Base-by-base conservation (phyloP, 2,113 vertebrate genomes). In the Ciconia maguari region DNA sequence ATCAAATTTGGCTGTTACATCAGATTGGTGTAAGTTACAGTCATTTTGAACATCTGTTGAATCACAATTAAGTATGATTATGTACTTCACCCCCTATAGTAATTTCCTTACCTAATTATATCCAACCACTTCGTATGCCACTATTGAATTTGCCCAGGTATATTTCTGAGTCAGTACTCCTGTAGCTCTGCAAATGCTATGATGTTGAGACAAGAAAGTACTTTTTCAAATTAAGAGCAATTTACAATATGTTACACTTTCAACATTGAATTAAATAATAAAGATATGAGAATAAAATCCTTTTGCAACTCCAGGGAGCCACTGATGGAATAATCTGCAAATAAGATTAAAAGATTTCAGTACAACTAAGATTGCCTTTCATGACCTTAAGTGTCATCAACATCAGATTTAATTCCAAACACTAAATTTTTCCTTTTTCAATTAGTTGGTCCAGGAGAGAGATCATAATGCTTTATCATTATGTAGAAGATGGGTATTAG, bases 311-410 rank as follows among this genome's bases (percentile, higher is more conserved):
- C 94, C 94, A 76, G 95, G 96, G 90, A 98, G 89, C 90, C 72
- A 44, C 90, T 95, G 96, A 96, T 97, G 88, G 96, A 97, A 91
- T 97, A 97, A 98, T 97, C 97, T 98, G 94, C 88, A 97, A 97
- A 97, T 96, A 97, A 97, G 97, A 98, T 97, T 97, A 97, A 97
- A 97, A 98, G 97, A 98, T 98, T 98, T 97, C 81, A 72, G 94
- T 88, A 92, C 91, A 93, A 97, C 93, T 92, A 96, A 95, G 94
- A 97, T 97, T 97, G 96, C 69, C 88, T 97, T 97, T 95, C 96
- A 52, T 96, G 96, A 97, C 94, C 96, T 97, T 96, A 97, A 97
- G 95, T 96, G 96, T 96, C 90, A 97, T 79, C 81, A 81, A 81
- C 93, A 86, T 96, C 96, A 96, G 90, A 91, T 90, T 97, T 96